Evolutionary conservation across 1,140 invertebrate species (phyloP).

Genomic region (Homarus americanus): DNA sequence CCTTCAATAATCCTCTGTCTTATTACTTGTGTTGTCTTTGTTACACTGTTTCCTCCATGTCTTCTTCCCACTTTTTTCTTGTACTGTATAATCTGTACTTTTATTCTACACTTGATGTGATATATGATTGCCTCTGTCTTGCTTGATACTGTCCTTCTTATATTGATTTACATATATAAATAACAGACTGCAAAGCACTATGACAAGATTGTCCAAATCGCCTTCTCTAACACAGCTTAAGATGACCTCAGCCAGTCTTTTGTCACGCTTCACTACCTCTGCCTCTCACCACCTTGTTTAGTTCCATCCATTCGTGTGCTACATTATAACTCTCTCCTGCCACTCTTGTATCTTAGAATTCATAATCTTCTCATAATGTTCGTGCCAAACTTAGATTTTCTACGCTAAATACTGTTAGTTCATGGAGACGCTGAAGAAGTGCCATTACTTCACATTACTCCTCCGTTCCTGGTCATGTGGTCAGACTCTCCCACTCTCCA

Average conservation of each 20-base stretch:
- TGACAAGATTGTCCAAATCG: slow-evolving; percentile 40
- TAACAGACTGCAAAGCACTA: neutral
- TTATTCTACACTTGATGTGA: neutral
- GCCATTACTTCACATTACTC: slow-evolving; percentile 5
- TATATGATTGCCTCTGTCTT: neutral
- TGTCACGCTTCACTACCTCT: slow-evolving; percentile 55
- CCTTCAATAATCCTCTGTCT: neutral
- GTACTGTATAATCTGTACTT: neutral
- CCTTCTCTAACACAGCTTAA: slow-evolving; percentile 65
- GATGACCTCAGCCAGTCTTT: slow-evolving; percentile 54
- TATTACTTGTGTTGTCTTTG: neutral
- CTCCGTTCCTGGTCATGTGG: neutral
- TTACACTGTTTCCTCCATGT: neutral
- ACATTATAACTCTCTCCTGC: neutral
- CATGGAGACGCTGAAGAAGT: neutral
- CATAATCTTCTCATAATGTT: too few species aligned
- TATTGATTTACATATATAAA: neutral
- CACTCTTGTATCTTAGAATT: too few species aligned
- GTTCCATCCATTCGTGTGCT: neutral
- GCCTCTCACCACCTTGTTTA: slow-evolving; percentile 49
- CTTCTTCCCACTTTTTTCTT: neutral
- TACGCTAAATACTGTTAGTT: too few species aligned
- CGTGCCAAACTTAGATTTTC: too few species aligned
- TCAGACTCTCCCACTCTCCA: neutral
- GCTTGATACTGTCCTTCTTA: neutral